Conservation (phyloP, 1,140 invertebrate genomes). For the Diprion similis region DNA sequence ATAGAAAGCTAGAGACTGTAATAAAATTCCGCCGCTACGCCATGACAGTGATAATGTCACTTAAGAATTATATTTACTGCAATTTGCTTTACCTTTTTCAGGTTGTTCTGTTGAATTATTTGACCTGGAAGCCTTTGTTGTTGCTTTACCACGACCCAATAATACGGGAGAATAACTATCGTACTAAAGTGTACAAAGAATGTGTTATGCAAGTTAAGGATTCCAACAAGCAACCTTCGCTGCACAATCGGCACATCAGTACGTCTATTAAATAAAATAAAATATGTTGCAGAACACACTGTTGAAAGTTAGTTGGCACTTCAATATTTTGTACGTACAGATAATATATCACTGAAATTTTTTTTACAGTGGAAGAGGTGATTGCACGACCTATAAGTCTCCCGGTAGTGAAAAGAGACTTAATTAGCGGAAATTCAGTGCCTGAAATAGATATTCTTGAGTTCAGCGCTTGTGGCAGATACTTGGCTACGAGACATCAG, state of each 20-base stretch:
- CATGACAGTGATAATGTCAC: no score
- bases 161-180: slow-evolving; percentile 47
- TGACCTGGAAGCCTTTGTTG: slow-evolving; percentile 54
- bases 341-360: slow-evolving; percentile 17
- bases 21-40: background rate
- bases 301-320: no score
- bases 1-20: slow-evolving; percentile 4
- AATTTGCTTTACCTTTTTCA: slow-evolving; percentile 28
- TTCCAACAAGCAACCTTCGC: slow-evolving; percentile 29
- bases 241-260: slow-evolving; percentile 41
- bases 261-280: slow-evolving; percentile 29
- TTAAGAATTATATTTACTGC: slow-evolving; percentile 14
- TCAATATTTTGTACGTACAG: background rate
- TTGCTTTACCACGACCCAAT: slow-evolving; percentile 50
- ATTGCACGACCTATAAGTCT: slow-evolving; percentile 51
- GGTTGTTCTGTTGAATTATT: slow-evolving; percentile 52
- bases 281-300: background rate
- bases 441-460: slow-evolving; percentile 50
- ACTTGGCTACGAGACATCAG: slow-evolving; percentile 52
- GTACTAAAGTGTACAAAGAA: slow-evolving; percentile 55
- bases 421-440: slow-evolving; percentile 33
- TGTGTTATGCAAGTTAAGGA: slow-evolving; percentile 38
- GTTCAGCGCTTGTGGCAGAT: slow-evolving; percentile 54
- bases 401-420: slow-evolving; percentile 45
- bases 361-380: slow-evolving; percentile 52